Percentiles rank a stretch among this genome's conserved stretches.
These are phyloP conservation scores for Lamproptera curius DNA, from an alignment of 2,888 invertebrate genomes.

Conservation along the genomic window DNA sequence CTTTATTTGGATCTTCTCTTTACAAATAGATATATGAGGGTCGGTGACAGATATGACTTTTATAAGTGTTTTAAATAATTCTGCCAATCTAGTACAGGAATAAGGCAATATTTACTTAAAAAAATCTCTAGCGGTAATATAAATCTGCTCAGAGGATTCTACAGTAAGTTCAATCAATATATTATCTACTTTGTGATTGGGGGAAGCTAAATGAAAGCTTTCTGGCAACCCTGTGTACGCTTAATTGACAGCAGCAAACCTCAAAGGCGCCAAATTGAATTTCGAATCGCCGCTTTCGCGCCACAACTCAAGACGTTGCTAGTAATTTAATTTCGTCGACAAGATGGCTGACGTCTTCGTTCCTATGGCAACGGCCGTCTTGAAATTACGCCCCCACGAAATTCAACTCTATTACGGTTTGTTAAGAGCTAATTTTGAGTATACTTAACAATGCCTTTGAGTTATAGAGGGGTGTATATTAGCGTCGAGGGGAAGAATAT, in stretches of 20 bases:
- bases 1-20: too few relatives aligned
- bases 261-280: conserved; percentile 60
- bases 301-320: conserved; percentile 69
- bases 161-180: neutral
- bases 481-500: conserved; percentile 14
- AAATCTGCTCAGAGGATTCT: too few relatives aligned
- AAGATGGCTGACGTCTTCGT: conserved; percentile 66
- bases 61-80: too few relatives aligned
- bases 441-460: conserved; percentile 7
- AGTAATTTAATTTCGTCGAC: conserved; percentile 49
- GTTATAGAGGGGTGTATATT: conserved; percentile 21
- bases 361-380: conserved; percentile 54
- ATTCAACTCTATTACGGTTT: conserved; percentile 30
- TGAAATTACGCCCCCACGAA: conserved; percentile 30
- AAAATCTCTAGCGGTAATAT: too few relatives aligned
- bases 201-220: conserved; percentile 1
- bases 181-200: too few relatives aligned
- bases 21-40: too few relatives aligned
- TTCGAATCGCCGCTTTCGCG: conserved; percentile 53
- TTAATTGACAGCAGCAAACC: conserved; percentile 47
- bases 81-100: too few relatives aligned
- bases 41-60: too few relatives aligned
- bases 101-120: too few relatives aligned
- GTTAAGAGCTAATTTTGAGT: conserved; percentile 29
- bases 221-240: conserved; percentile 18